These are phyloP conservation scores for Rhinogobius similis DNA, from an alignment of 2,113 vertebrate species.

Conservation along the genomic window DNA sequence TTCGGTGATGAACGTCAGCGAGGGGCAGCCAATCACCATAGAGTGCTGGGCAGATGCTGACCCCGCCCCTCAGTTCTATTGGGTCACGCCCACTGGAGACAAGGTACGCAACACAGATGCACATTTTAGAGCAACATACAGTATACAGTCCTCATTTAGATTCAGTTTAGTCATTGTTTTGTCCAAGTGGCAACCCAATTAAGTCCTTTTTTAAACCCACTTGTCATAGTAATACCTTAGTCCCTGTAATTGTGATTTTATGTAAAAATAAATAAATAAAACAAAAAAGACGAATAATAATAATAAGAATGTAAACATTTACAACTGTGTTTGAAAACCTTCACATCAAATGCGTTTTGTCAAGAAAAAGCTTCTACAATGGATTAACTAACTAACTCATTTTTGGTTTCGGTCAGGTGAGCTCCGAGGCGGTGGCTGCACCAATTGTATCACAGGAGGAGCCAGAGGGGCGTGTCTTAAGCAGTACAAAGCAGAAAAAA, in stretches of 20 bases:
- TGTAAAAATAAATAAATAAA: no score
- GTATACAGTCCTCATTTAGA: background rate
- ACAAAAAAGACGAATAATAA: no score
- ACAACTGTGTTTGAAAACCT: no score
- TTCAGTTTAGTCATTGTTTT: background rate
- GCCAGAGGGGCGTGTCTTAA: conserved; percentile 54
- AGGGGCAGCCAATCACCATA: conserved; percentile 72
- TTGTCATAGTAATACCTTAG: no score
- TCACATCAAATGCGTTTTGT: no score
- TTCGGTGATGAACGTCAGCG: conserved; percentile 65
- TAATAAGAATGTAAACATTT: no score
- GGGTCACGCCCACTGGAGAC: conserved; percentile 81
- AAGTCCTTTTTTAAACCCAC: background rate
- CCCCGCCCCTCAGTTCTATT: conserved; percentile 81
- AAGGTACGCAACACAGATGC: conserved; percentile 54
- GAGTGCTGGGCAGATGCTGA: conserved; percentile 81
- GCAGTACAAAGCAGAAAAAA: conserved; percentile 42
- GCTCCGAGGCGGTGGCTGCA: conserved; percentile 64
- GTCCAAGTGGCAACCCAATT: background rate
- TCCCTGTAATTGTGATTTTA: no score
- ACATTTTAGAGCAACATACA: no score
- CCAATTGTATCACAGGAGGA: conserved; percentile 56
- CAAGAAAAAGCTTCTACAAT: background rate
- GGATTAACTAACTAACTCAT: background rate
- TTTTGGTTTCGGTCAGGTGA: conserved; percentile 57